These are phyloP conservation scores for Drosophila trichaetosa DNA, from an alignment of 2,888 invertebrate genomes.

Conservation along the genomic window DNA sequence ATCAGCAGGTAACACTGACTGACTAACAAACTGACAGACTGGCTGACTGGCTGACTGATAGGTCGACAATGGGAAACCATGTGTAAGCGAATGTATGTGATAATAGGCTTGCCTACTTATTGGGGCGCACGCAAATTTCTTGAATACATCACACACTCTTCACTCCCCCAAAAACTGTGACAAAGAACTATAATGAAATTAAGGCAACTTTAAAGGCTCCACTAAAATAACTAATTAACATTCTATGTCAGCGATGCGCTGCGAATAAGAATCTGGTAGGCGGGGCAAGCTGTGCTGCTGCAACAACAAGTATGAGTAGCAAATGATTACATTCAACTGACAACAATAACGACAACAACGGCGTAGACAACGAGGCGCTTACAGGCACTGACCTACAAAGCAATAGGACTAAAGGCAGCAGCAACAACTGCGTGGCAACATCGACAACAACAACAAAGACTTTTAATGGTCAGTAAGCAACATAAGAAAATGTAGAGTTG, in stretches of 20 bases:
- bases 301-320: conserved; percentile 15
- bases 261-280: conserved; percentile 1
- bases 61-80: conserved; percentile 17
- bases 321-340: conserved; percentile 33
- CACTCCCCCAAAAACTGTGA: background rate
- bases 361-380: conserved; percentile 22
- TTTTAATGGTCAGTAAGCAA: background rate
- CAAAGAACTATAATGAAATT: conserved; percentile 38
- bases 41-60: conserved; percentile 8
- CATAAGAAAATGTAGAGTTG: too few species aligned
- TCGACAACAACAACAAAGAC: conserved; percentile 18
- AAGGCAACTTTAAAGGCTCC: conserved; percentile 10
- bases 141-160: background rate
- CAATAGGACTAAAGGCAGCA: conserved; percentile 47
- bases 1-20: conserved; percentile 18
- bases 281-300: conserved; percentile 12
- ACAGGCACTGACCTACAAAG: conserved; percentile 43
- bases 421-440: conserved; percentile 49
- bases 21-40: conserved; percentile 20
- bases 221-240: conserved; percentile 40
- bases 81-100: conserved; percentile 11
- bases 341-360: conserved; percentile 14
- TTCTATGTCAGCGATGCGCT: conserved; percentile 29
- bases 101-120: conserved; percentile 35
- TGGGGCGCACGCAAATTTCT: conserved; percentile 7